phyloP scores from a whole-genome alignment of 2,797 vertebrate species.

The Odontamblyopus lacepedii region DNA sequence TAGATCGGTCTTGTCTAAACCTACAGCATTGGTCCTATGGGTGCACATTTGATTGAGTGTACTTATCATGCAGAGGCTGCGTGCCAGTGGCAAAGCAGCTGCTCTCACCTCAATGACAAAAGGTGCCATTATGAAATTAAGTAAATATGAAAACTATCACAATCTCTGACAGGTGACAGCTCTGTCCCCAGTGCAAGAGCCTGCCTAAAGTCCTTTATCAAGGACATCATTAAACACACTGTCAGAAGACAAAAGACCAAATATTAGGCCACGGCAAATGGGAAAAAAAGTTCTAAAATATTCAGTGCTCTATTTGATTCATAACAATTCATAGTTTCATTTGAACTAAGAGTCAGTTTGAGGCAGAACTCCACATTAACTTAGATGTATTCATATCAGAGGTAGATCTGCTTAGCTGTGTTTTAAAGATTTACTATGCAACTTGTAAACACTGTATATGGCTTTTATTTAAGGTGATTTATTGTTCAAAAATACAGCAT shows the following conservation, averaged over 20 bases:
- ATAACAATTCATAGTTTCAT: background rate
- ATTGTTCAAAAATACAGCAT: no score
- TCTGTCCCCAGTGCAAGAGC: constrained; percentile 26
- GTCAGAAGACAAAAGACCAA: background rate
- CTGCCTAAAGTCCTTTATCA: background rate
- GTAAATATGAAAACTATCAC: constrained; percentile 32
- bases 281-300: no score
- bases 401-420: no score
- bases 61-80: constrained; percentile 44
- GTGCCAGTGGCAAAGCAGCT: constrained; percentile 21
- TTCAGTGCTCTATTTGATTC: no score
- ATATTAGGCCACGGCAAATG: background rate
- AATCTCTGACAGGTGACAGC: constrained; percentile 31
- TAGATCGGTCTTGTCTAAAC: background rate
- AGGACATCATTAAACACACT: background rate
- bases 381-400: no score
- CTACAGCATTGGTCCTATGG: background rate
- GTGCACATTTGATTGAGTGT: constrained; percentile 4
- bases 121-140: constrained; percentile 31
- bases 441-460: no score
- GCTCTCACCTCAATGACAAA: constrained; percentile 36
- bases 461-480: no score
- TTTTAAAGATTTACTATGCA: no score
- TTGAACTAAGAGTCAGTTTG: background rate
- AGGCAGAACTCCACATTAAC: background rate